Conservation (phyloP, 2,888 invertebrate species). For the Platycheirus rosarum region DNA sequence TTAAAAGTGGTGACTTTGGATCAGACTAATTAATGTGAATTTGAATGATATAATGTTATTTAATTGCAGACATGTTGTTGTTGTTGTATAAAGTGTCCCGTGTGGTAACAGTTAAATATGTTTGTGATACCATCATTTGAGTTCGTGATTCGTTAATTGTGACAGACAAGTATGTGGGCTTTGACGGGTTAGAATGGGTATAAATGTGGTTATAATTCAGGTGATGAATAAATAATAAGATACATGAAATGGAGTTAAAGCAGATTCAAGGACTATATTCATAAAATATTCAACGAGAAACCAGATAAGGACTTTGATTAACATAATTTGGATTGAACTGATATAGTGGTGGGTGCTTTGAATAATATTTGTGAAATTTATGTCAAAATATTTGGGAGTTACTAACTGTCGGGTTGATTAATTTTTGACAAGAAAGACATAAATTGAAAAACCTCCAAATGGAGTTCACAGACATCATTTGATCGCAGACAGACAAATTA, state of each 20-base stretch:
- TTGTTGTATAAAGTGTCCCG: not conserved
- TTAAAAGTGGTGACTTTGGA: not conserved
- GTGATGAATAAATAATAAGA: too few species aligned
- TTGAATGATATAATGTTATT: conserved; percentile 44
- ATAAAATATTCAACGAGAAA: conserved; percentile 4
- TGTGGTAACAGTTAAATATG: conserved; percentile 4
- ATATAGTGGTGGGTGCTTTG: not conserved
- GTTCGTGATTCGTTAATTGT: not conserved
- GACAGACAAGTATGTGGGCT: not conserved
- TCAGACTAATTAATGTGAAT: conserved; percentile 33
- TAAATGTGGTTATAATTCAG: too few species aligned
- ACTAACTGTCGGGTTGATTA: too few species aligned
- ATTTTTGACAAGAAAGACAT: too few species aligned
- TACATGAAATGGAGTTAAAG: too few species aligned
- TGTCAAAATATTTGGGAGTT: too few species aligned
- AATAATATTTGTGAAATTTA: too few species aligned
- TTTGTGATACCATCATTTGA: not conserved
- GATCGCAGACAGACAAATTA: too few species aligned
- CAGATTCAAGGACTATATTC: too few species aligned
- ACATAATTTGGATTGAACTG: not conserved
- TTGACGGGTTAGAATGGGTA: not conserved
- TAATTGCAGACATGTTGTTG: conserved; percentile 48
- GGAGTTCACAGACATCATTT: too few species aligned
- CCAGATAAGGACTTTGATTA: conserved; percentile 3
- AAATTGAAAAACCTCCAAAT: too few species aligned